phyloP scores from a whole-genome alignment of 2,888 invertebrate genomes.

The Lycaena phlaeas region DNA sequence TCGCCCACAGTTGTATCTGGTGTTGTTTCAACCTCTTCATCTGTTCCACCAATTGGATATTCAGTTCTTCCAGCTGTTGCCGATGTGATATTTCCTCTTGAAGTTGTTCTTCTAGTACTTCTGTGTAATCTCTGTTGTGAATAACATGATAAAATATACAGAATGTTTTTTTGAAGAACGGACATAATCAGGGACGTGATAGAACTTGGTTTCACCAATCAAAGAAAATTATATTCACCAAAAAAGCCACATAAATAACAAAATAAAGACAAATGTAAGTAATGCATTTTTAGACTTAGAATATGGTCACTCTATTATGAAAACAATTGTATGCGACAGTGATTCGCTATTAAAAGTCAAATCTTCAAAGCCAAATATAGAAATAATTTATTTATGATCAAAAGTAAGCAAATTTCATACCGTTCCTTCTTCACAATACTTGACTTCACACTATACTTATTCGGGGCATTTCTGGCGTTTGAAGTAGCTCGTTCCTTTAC shows the following conservation, averaged over 20 bases:
- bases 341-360: too few species aligned
- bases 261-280: too few species aligned
- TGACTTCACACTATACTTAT: constrained; percentile 38
- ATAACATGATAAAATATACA: background rate
- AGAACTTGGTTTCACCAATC: too few species aligned
- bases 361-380: too few species aligned
- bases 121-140: constrained; percentile 44
- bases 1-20: constrained; percentile 51
- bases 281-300: too few species aligned
- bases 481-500: constrained; percentile 40
- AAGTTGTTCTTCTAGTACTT: constrained; percentile 70
- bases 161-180: too few species aligned
- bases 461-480: constrained; percentile 31
- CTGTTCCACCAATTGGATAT: constrained; percentile 73
- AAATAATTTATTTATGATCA: too few species aligned
- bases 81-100: constrained; percentile 75
- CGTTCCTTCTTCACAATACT: constrained; percentile 48
- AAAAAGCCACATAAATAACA: too few species aligned
- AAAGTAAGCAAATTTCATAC: constrained; percentile 31
- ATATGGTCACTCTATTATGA: too few species aligned
- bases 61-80: constrained; percentile 75
- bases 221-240: too few species aligned
- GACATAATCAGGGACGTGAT: too few species aligned
- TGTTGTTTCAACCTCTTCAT: constrained; percentile 69
- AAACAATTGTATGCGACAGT: too few species aligned